These are phyloP conservation scores for Drosophila sp. DNA, from an alignment of 1,140 invertebrate species.

Conservation along the genomic window DNA sequence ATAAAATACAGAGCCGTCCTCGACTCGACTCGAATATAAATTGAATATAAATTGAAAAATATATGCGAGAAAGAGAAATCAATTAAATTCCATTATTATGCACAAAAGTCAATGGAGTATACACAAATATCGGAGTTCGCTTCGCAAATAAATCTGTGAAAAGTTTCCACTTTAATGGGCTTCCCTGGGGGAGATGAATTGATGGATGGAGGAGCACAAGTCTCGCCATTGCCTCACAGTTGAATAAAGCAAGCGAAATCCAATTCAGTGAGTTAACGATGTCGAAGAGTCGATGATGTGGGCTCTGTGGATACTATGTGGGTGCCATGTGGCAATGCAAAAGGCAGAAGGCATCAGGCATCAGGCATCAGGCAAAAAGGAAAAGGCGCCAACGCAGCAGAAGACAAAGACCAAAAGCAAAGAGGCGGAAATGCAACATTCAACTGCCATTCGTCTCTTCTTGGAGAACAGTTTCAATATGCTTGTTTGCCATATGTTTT, in stretches of 20 bases:
- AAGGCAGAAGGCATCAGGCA: constrained; percentile 53
- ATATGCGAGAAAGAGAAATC: constrained; percentile 3
- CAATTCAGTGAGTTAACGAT: constrained; percentile 67
- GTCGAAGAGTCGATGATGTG: constrained; percentile 27
- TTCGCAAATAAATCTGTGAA: constrained; percentile 64
- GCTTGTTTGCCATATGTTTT: constrained; percentile 50
- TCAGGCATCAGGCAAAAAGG: constrained; percentile 42
- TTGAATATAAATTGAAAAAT: too few species aligned
- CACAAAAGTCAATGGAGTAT: constrained; percentile 12
- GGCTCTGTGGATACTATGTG: constrained; percentile 15
- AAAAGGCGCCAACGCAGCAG: constrained; percentile 53
- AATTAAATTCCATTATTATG: constrained; percentile 15
- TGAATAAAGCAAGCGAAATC: constrained; percentile 55
- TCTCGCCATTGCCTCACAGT: constrained; percentile 32
- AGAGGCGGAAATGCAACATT: constrained; percentile 72
- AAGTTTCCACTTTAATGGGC: constrained; percentile 19
- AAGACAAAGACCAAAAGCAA: constrained; percentile 59
- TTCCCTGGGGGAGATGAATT: neutral
- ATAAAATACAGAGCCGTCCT: constrained; percentile 5
- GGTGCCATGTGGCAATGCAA: constrained; percentile 32
- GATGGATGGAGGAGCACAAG: constrained; percentile 16
- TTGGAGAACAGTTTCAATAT: constrained; percentile 67
- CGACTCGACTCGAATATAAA: neutral
- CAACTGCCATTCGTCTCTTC: constrained; percentile 40
- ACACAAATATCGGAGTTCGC: constrained; percentile 16